Conservation (phyloP, 2,113 vertebrate species). For the Silurus meridionalis region DNA sequence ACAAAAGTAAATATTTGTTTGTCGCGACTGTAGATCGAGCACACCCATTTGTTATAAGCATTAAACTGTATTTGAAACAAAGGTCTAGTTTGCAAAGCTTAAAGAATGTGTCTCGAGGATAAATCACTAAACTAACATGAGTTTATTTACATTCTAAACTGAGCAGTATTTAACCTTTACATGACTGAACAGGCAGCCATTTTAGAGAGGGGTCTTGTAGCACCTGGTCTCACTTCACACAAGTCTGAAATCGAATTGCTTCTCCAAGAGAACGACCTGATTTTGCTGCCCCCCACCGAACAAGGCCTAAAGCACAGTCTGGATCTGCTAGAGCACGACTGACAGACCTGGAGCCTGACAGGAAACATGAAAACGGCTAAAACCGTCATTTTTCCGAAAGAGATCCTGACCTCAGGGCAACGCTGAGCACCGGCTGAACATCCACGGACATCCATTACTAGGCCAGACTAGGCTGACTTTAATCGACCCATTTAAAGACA, state of each 20-base stretch:
- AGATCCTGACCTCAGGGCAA: conserved; percentile 38
- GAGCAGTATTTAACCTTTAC: not conserved
- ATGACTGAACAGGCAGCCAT: conserved; percentile 13
- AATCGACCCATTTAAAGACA: conserved; percentile 16
- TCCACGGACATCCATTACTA: not conserved
- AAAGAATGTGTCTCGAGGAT: not conserved
- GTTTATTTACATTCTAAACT: not conserved
- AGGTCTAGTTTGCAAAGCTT: not conserved
- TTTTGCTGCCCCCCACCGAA: conserved; percentile 31
- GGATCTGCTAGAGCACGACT: conserved; percentile 31
- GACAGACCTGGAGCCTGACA: conserved; percentile 31
- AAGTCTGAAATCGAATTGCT: conserved; percentile 30
- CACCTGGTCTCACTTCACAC: conserved; percentile 18
- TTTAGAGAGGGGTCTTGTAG: conserved; percentile 8
- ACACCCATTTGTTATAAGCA: too few relatives aligned
- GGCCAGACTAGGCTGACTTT: not conserved
- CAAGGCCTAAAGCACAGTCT: conserved; percentile 34
- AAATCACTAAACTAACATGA: not conserved
- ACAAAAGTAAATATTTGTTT: not conserved
- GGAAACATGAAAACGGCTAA: conserved; percentile 41
- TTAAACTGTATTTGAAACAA: not conserved
- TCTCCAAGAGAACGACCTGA: conserved; percentile 32
- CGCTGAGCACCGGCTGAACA: conserved; percentile 17
- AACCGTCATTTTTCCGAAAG: conserved; percentile 37
- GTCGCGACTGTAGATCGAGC: not conserved